Base-by-base conservation (phyloP, 1,140 invertebrate species). In the Microvelia longipes region DNA sequence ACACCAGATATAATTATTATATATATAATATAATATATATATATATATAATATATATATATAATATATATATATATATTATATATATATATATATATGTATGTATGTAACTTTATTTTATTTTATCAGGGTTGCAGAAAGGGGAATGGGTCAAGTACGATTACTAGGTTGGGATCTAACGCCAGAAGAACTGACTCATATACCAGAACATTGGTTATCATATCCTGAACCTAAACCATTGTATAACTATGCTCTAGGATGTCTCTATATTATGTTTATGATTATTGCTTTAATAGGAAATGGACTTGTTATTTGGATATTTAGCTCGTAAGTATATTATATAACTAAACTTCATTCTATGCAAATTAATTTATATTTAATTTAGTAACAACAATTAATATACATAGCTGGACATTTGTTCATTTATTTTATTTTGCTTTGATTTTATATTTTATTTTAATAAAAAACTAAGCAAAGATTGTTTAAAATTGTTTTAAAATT, bases 221-320 rank as follows among this genome's bases (percentile, higher is more conserved):
- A 87, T 77, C 83, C 87, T 28, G 90, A 90, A 76, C 90, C 91
- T 1, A 89, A 90, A 60, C 88, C 90, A 65, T 86, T 89, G 68
- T 84, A 91, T 74, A 91, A 95, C 78, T 91, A 92, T 74, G 82
- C 91, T 28, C 80, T 95, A 1, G 92, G 88, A 0, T 81, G 94
- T 68, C 80, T 91, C 73, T 96, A 94, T 76, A 85, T 88, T 28
- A 82, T 89, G 65, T 90, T 94, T 70, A 91, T 90, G 24, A 84
- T 91, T 60, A 83, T 89, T 27, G 85, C 91, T 1, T 80, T 92
- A 1, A 77, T 88, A 1, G 93, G 93, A 71, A 96, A 96, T 78
- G 90, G 92, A 29, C 81, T 94, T 25, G 93, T 96, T 72, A 87
- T 95, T 74, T 95, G 90, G 85, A 88, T 95, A 73, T 95, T 96